Conservation (phyloP, 2,888 invertebrate genomes). For the Epirrita christyi region DNA sequence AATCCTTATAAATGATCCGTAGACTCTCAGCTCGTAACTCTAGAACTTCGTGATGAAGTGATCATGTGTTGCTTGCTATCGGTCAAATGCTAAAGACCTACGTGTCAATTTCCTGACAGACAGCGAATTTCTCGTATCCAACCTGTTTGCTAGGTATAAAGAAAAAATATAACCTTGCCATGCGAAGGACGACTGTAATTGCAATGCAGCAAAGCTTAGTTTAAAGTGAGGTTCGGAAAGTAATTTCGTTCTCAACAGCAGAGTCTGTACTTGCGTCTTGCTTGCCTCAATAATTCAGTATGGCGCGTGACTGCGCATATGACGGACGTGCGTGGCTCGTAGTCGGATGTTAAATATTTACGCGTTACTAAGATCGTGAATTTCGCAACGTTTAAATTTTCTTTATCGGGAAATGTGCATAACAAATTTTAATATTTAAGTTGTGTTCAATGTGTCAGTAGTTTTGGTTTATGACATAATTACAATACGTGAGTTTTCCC, state of each 20-base stretch:
- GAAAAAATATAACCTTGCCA: constrained; percentile 51
- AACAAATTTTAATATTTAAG: constrained; percentile 37
- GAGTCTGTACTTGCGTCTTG: constrained; percentile 57
- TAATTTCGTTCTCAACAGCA: constrained; percentile 77
- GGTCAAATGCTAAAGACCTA: constrained; percentile 58
- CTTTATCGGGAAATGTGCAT: constrained; percentile 43
- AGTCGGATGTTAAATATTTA: constrained; percentile 42
- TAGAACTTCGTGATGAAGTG: constrained; percentile 40
- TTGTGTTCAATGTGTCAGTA: constrained; percentile 44
- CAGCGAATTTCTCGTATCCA: constrained; percentile 70
- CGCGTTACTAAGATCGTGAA: constrained; percentile 53
- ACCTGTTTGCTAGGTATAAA: constrained; percentile 62
- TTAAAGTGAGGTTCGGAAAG: constrained; percentile 61
- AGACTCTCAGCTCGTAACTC: constrained; percentile 30
- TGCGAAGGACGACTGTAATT: constrained; percentile 55
- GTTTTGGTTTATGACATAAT: constrained; percentile 52
- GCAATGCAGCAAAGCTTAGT: constrained; percentile 50
- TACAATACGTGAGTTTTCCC: constrained; percentile 51
- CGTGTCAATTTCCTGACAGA: constrained; percentile 63
- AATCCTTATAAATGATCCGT: constrained; percentile 38
- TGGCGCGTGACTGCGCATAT: constrained; percentile 69
- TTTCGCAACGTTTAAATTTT: constrained; percentile 51
- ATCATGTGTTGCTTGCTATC: constrained; percentile 50
- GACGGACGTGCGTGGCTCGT: constrained; percentile 53
- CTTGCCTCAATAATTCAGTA: constrained; percentile 72